A percentile compares a stretch with the other conserved stretches of the same genome.
Conservation (phyloP, 1,140 invertebrate genomes). For the Nephotettix cincticeps region DNA sequence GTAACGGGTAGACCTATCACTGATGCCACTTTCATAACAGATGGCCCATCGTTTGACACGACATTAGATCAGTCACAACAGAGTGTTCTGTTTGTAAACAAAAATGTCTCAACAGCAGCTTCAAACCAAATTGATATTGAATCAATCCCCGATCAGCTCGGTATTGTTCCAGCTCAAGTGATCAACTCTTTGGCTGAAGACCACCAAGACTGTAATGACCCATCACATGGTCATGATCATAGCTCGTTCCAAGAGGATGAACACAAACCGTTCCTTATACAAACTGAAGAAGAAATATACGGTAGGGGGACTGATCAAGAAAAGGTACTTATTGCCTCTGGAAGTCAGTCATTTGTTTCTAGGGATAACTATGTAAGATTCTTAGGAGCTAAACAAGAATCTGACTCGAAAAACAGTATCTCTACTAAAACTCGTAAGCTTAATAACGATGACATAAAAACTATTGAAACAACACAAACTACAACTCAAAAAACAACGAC, state of each 20-base stretch:
- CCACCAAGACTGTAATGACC: neutral
- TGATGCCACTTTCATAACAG: conserved; percentile 11
- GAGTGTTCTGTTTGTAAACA: neutral
- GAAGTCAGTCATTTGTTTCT: conserved; percentile 42
- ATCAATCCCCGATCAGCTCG: conserved; percentile 24
- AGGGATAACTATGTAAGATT: conserved; percentile 48
- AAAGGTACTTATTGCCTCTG: conserved; percentile 38
- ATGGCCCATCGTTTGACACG: neutral
- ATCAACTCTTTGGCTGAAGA: conserved; percentile 32
- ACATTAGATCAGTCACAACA: neutral
- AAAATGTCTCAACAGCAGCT: conserved; percentile 1
- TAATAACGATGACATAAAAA: neutral
- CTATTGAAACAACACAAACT: neutral
- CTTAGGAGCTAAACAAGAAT: conserved; percentile 11
- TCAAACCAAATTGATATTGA: conserved; percentile 23
- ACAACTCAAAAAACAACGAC: neutral
- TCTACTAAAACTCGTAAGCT: neutral
- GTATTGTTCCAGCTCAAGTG: conserved; percentile 29
- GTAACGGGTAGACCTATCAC: conserved; percentile 27
- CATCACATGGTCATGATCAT: neutral
- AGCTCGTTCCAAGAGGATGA: too few relatives aligned
- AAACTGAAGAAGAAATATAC: conserved; percentile 21
- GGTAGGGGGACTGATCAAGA: conserved; percentile 33
- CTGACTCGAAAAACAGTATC: neutral
- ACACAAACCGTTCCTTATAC: neutral